These are phyloP conservation scores for pig (Sus scrofa) DNA, from an alignment of 2,113 vertebrate species.

Conservation along the genomic window DNA sequence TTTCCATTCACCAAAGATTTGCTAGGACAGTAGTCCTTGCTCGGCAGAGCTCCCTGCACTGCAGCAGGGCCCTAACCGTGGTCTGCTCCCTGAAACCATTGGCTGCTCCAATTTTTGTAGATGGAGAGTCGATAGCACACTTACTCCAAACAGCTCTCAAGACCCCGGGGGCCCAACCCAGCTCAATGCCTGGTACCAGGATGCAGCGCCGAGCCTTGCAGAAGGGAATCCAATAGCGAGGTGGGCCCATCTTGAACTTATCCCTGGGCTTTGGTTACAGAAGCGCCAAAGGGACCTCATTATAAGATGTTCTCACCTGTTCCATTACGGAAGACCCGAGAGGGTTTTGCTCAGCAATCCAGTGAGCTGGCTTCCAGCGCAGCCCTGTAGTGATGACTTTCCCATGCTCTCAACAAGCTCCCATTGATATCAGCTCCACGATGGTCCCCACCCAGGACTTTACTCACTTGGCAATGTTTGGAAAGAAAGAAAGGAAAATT, in stretches of 20 bases:
- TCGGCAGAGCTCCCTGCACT: not conserved
- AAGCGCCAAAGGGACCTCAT: not conserved
- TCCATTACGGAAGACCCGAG: not conserved
- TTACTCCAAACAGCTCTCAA: not conserved
- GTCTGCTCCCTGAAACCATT: not conserved
- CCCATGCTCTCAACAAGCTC: not conserved
- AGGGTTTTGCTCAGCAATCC: not conserved
- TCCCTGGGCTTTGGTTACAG: not conserved
- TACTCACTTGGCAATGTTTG: not conserved
- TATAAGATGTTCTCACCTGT: not conserved
- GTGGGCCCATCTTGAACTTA: not conserved
- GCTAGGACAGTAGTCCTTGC: not conserved
- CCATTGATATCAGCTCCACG: not conserved
- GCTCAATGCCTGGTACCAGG: not conserved
- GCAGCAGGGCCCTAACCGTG: not conserved
- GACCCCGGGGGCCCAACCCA: not conserved
- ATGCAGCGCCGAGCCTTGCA: not conserved
- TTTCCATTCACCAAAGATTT: not conserved
- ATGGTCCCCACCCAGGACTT: not conserved
- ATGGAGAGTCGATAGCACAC: not conserved
- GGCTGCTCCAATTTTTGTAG: not conserved
- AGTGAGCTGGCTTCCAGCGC: not conserved
- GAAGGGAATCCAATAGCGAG: not conserved
- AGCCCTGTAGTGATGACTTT: not conserved
- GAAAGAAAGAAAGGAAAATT: conserved; percentile 25